phyloP scores from a whole-genome alignment of 2,888 invertebrate genomes.

The Ochropleura leucogaster region DNA sequence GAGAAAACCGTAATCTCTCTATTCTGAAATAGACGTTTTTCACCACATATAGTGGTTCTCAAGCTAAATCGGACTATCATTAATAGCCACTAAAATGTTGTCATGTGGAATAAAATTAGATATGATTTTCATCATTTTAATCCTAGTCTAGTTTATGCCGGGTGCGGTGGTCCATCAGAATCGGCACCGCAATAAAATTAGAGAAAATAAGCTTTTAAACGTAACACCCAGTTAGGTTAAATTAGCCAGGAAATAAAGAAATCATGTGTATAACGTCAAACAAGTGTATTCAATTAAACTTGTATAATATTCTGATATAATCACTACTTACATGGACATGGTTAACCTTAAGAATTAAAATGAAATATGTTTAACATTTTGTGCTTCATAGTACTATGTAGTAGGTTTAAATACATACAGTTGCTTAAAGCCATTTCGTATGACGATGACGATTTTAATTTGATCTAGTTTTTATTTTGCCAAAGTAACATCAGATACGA shows the following conservation, averaged over 20 bases:
- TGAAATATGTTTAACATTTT: slow-evolving; percentile 54
- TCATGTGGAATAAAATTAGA: no score
- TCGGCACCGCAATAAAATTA: not conserved
- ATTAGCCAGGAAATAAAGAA: slow-evolving; percentile 18
- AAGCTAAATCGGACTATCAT: no score
- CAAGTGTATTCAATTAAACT: slow-evolving; percentile 69
- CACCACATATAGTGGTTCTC: no score
- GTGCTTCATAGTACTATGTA: slow-evolving; percentile 47
- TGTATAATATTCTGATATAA: slow-evolving; percentile 56
- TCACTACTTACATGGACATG: slow-evolving; percentile 61
- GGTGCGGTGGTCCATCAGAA: no score
- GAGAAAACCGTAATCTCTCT: no score
- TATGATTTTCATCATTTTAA: no score
- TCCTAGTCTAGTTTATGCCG: no score
- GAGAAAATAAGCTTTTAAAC: not conserved
- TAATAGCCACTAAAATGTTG: no score
- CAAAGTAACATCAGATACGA: not conserved
- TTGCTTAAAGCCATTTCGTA: no score
- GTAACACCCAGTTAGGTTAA: not conserved
- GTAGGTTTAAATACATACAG: not conserved
- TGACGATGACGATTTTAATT: not conserved
- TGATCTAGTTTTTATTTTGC: not conserved
- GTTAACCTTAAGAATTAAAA: slow-evolving; percentile 53
- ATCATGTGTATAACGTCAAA: slow-evolving; percentile 64
- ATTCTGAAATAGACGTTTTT: no score